phyloP scores from a whole-genome alignment of 2,797 vertebrate species.

The Neosilurus hyrtlii region DNA sequence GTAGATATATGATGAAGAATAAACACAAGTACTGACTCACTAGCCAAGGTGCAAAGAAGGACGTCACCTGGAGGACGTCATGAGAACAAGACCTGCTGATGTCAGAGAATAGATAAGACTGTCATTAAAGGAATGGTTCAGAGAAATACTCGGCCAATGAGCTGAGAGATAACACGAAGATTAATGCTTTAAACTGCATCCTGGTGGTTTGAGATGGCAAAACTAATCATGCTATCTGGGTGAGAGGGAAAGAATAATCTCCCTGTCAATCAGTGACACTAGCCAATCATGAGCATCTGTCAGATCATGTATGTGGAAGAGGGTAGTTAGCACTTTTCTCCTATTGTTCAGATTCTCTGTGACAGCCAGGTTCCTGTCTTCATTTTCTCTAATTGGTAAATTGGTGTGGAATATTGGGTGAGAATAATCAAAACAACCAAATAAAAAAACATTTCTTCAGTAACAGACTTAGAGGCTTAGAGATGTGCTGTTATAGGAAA shows the following conservation, averaged over 20 bases:
- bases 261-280: not conserved
- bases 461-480: not conserved
- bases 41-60: not conserved
- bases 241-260: not conserved
- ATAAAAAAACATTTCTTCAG: not conserved
- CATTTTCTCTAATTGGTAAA: not conserved
- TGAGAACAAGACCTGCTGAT: not conserved
- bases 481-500: not conserved
- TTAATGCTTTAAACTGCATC: not conserved
- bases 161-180: not conserved
- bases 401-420: not conserved
- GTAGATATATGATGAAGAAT: not conserved
- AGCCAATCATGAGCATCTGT: not conserved
- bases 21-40: not conserved
- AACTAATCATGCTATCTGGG: not conserved
- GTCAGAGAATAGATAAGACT: constrained; percentile 4
- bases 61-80: not conserved
- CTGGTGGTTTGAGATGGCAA: no score
- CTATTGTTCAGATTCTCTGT: not conserved
- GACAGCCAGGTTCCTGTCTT: not conserved
- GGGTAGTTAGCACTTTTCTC: not conserved
- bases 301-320: not conserved
- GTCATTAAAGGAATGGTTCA: constrained; percentile 6
- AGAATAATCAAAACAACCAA: not conserved
- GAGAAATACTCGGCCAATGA: not conserved